Conservation (phyloP, 1,140 invertebrate genomes). For the Psix sp. region DNA sequence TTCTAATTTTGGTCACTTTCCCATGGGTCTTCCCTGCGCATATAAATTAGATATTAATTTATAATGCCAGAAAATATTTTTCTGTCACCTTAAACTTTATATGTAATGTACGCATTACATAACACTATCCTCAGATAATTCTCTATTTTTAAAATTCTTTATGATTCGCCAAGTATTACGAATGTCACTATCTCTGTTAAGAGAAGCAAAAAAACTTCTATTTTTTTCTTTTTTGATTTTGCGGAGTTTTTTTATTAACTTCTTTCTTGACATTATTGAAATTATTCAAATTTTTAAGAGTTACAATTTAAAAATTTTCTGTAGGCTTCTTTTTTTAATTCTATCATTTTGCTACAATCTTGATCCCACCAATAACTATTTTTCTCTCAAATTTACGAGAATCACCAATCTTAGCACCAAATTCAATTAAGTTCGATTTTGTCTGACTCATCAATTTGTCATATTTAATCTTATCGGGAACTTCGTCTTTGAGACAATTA, state of each 20-base stretch:
- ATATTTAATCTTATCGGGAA: neutral
- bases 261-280: neutral
- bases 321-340: neutral
- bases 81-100: too few relatives aligned
- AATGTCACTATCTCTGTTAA: neutral
- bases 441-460: neutral
- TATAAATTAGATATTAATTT: too few relatives aligned
- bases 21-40: too few relatives aligned
- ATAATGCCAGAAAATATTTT: too few relatives aligned
- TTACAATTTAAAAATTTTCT: neutral
- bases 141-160: too few relatives aligned
- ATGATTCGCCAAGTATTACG: too few relatives aligned
- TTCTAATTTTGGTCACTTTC: too few relatives aligned
- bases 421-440: too few relatives aligned
- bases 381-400: neutral
- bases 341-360: neutral
- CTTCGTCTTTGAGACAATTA: neutral
- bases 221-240: slow-evolving; percentile 1
- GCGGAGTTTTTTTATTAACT: neutral
- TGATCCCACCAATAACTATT: slow-evolving; percentile 1
- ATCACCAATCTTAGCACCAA: neutral
- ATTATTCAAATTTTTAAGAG: neutral
- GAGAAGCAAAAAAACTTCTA: neutral
- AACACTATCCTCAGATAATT: too few relatives aligned
- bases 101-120: too few relatives aligned